Percentiles rank a stretch among this genome's conserved stretches.
Conservation (phyloP, 2,113 vertebrate species). For the Xenus cinereus region DNA sequence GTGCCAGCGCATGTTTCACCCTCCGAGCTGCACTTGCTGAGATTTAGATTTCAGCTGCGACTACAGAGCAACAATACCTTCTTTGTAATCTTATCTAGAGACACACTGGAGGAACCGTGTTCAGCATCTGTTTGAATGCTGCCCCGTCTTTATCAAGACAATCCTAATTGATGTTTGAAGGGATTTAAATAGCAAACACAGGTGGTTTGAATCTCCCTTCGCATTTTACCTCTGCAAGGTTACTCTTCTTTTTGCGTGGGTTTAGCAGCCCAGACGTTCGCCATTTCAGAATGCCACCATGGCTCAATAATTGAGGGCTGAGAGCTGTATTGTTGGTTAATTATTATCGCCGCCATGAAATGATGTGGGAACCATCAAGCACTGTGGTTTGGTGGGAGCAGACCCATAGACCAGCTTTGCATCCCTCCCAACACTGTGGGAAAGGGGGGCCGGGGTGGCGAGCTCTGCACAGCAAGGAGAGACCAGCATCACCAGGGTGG, state of each 20-base stretch:
- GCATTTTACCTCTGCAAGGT: neutral
- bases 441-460: too few relatives aligned
- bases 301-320: rapidly evolving
- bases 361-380: neutral
- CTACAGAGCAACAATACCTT: neutral
- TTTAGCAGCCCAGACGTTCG: neutral
- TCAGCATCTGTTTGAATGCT: neutral
- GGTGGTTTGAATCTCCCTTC: neutral
- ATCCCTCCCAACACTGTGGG: rapidly evolving
- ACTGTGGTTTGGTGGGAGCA: neutral
- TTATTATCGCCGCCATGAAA: neutral
- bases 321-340: neutral
- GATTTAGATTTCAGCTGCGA: neutral
- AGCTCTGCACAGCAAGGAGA: rapidly evolving
- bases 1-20: neutral
- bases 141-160: neutral
- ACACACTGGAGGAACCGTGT: rapidly evolving
- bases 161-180: neutral
- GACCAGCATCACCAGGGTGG: neutral
- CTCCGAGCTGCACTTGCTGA: neutral
- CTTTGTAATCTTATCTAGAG: neutral
- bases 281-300: neutral
- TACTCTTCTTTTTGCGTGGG: neutral
- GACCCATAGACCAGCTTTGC: neutral
- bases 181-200: neutral